Percentiles rank a stretch among this genome's conserved stretches.
These are phyloP conservation scores for Malthinus flaveolus DNA, from an alignment of 2,888 invertebrate genomes.

Conservation along the genomic window DNA sequence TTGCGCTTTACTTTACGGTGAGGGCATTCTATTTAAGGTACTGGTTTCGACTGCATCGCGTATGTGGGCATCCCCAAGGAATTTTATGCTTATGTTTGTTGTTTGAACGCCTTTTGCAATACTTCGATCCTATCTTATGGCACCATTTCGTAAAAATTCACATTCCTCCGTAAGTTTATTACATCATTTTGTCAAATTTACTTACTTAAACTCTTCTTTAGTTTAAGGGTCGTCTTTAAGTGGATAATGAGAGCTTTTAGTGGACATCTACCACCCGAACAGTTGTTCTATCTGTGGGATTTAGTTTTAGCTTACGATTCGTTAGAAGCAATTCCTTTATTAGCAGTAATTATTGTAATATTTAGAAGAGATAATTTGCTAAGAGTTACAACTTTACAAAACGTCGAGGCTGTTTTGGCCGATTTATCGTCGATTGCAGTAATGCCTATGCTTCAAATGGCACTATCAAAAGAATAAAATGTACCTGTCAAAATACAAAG, in stretches of 20 bases:
- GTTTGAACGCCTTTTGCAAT: conserved; percentile 87
- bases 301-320: conserved; percentile 90
- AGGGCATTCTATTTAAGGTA: conserved; percentile 89
- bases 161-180: conserved; percentile 82
- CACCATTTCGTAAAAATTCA: conserved; percentile 86
- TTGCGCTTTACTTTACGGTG: conserved; percentile 86
- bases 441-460: conserved; percentile 80
- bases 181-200: no score
- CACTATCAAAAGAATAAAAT: conserved; percentile 68
- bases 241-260: conserved; percentile 97
- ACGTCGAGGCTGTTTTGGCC: conserved; percentile 83
- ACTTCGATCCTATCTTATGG: conserved; percentile 89
- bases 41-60: conserved; percentile 89
- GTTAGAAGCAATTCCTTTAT: conserved; percentile 83
- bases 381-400: conserved; percentile 72
- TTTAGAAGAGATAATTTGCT: conserved; percentile 85
- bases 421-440: conserved; percentile 87
- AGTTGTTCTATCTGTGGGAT: conserved; percentile 91
- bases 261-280: conserved; percentile 90
- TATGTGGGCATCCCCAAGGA: conserved; percentile 92
- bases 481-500: no score
- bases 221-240: conserved; percentile 89
- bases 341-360: conserved; percentile 82
- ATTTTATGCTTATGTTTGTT: conserved; percentile 87
- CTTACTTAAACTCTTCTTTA: conserved; percentile 47